Conservation (phyloP, 23 tunicate genomes). For the Diplosoma virens region DNA sequence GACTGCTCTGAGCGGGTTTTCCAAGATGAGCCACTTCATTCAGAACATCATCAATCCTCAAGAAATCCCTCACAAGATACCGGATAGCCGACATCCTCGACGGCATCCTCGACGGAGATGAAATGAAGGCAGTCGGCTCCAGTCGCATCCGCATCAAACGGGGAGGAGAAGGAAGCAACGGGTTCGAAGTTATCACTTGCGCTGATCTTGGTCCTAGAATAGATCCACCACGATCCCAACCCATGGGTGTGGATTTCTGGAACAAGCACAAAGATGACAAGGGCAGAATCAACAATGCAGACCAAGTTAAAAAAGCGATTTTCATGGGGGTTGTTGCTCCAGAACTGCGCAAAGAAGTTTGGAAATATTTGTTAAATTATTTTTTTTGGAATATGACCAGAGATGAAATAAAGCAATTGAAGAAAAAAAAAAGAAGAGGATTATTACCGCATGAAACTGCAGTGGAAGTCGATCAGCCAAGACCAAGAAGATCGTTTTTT, state of each 20-base stretch:
- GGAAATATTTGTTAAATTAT: constrained; percentile 86
- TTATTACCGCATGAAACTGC: constrained; percentile 83
- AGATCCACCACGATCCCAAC: constrained; percentile 39
- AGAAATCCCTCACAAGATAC: constrained; percentile 29
- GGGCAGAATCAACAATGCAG: constrained; percentile 55
- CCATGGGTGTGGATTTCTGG: constrained; percentile 57
- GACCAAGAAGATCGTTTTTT: constrained; percentile 71
- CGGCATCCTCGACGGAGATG: constrained; percentile 10
- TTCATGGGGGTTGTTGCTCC: constrained; percentile 74
- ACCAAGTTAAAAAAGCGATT: constrained; percentile 57
- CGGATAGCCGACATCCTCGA: constrained; percentile 41
- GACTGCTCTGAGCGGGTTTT: constrained; percentile 62
- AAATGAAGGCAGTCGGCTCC: constrained; percentile 54
- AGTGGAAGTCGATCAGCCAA: constrained; percentile 73
- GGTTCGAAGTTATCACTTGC: constrained; percentile 91
- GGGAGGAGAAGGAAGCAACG: constrained; percentile 49
- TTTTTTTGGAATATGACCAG: constrained; percentile 70
- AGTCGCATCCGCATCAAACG: constrained; percentile 71
- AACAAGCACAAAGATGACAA: constrained; percentile 68
- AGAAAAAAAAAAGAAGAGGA: constrained; percentile 65
- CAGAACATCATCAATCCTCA: constrained; percentile 70
- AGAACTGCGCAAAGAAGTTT: constrained; percentile 65
- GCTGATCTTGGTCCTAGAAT: constrained; percentile 79
- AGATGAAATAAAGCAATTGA: constrained; percentile 35
- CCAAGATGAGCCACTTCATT: constrained; percentile 72